Conservation (phyloP, 2,888 invertebrate genomes). For the Drosophila neonasuta region DNA sequence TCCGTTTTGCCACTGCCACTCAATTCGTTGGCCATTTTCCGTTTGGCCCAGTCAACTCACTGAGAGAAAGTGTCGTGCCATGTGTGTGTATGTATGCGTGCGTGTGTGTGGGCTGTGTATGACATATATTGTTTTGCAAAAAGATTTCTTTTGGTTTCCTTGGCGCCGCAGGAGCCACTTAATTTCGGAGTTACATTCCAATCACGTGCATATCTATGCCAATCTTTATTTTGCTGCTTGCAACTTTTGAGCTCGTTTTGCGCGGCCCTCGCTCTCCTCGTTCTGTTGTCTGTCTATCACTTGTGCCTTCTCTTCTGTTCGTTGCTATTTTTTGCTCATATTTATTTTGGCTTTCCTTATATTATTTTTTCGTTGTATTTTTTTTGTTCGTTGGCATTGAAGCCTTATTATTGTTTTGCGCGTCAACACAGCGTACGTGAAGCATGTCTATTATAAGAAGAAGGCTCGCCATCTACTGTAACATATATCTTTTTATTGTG, state of each 20-base stretch:
- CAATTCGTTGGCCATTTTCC: conserved; percentile 70
- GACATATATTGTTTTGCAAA: conserved; percentile 69
- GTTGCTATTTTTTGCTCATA: conserved; percentile 23
- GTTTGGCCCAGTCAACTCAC: conserved; percentile 27
- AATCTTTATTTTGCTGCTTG: conserved; percentile 66
- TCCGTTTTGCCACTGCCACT: conserved; percentile 66
- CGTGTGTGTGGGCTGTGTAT: conserved; percentile 42
- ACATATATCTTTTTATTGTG: conserved; percentile 29
- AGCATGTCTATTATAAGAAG: conserved; percentile 60
- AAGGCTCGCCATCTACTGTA: conserved; percentile 23
- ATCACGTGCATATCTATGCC: conserved; percentile 75
- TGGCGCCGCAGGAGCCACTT: conserved; percentile 70
- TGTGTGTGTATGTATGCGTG: not conserved
- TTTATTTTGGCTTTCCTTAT: conserved; percentile 19
- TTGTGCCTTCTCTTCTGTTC: not conserved
- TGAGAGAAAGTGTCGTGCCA: not conserved
- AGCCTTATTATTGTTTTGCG: conserved; percentile 59
- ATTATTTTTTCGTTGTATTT: not conserved
- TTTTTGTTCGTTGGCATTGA: conserved; percentile 24
- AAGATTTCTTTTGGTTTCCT: conserved; percentile 54
- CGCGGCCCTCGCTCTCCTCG: not conserved
- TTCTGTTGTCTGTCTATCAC: conserved; percentile 2
- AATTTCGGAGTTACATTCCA: conserved; percentile 75
- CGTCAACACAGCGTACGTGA: conserved; percentile 48
- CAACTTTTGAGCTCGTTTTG: conserved; percentile 60